phyloP scores from a whole-genome alignment of 1,140 invertebrate species.

The Drosophila repleta region DNA sequence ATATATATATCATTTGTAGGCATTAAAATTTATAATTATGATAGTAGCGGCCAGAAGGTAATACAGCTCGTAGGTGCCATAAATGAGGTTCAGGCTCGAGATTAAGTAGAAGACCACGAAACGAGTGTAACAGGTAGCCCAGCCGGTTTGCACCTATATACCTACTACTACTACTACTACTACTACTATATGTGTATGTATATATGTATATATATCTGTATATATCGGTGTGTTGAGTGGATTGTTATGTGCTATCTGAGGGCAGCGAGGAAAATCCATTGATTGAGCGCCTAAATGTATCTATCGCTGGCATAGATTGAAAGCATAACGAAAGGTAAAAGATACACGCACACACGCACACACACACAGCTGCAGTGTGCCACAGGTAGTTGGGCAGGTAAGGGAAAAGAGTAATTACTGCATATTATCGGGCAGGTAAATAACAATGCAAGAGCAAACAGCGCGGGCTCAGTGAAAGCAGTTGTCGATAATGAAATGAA shows the following conservation, averaged over 20 bases:
- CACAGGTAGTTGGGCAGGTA: slow-evolving; percentile 41
- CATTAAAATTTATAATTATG: slow-evolving; percentile 43
- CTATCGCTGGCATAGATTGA: slow-evolving; percentile 56
- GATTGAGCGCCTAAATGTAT: slow-evolving; percentile 53
- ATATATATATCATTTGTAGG: slow-evolving; percentile 4
- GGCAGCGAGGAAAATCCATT: slow-evolving; percentile 45
- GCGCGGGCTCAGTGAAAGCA: slow-evolving; percentile 58
- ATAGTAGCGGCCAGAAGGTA: slow-evolving; percentile 7
- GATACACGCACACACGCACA: slow-evolving; percentile 2
- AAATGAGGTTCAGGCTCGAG: neutral
- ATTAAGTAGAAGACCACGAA: slow-evolving; percentile 10
- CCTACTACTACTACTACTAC: neutral
- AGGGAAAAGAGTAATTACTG: slow-evolving; percentile 40
- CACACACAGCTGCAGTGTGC: slow-evolving; percentile 3
- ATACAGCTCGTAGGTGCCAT: neutral
- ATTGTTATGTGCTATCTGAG: slow-evolving; percentile 34
- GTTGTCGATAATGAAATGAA: slow-evolving; percentile 13
- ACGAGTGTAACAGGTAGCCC: slow-evolving; percentile 72
- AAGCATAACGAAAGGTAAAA: slow-evolving; percentile 41
- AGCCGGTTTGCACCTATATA: slow-evolving; percentile 16
- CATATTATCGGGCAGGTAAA: slow-evolving; percentile 49
- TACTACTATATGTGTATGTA: neutral
- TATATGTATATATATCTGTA: neutral
- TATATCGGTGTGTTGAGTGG: slow-evolving; percentile 5
- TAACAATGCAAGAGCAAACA: slow-evolving; percentile 37